Conservation (phyloP, 2,888 invertebrate species). For the Folsomia candida region DNA sequence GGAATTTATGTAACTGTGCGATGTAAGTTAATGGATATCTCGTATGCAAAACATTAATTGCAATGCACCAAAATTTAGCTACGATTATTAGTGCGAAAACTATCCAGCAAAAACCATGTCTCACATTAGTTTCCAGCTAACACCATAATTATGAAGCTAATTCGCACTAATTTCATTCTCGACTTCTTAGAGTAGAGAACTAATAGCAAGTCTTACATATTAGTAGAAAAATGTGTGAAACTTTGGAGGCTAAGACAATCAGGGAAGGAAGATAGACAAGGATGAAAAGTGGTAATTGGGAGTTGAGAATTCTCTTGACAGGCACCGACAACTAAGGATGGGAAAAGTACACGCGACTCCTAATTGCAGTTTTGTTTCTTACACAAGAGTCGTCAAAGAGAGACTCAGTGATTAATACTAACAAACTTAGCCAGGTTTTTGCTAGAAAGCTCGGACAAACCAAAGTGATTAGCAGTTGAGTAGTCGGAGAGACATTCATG, state of each 20-base stretch:
- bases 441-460: too few species aligned
- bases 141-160: background rate
- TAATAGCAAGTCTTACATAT: too few species aligned
- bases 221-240: background rate
- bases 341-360: background rate
- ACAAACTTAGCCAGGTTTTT: too few species aligned
- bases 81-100: background rate
- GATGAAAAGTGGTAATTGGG: background rate
- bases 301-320: background rate
- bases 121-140: background rate
- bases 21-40: constrained; percentile 65
- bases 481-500: background rate
- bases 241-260: background rate
- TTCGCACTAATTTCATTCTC: background rate
- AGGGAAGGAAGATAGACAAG: background rate
- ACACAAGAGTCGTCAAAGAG: too few species aligned
- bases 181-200: too few species aligned
- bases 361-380: background rate
- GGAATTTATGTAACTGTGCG: constrained; percentile 86
- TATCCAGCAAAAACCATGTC: background rate
- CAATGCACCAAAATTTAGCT: too few species aligned
- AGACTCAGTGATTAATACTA: too few species aligned
- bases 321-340: background rate
- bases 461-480: background rate
- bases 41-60: background rate